Evolutionary conservation across 2,113 vertebrate species (phyloP).

Genomic region (Carassius gibelio): DNA sequence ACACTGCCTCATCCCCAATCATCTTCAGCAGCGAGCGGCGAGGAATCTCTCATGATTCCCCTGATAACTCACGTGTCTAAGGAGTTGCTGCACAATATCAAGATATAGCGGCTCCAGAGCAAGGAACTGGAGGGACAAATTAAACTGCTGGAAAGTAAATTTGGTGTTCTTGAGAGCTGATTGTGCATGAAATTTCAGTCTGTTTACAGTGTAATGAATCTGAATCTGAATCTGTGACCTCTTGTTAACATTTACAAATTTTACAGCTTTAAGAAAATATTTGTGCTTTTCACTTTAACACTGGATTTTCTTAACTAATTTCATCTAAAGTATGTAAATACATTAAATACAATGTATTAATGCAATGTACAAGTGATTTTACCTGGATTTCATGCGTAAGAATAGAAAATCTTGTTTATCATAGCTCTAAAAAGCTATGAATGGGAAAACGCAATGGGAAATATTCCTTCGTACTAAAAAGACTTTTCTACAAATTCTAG

Average conservation of each 20-base stretch:
- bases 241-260: constrained; percentile 35
- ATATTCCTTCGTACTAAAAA: constrained; percentile 57
- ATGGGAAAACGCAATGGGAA: constrained; percentile 66
- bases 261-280: constrained; percentile 38
- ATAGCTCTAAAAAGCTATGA: constrained; percentile 63
- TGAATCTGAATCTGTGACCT: not conserved
- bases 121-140: not conserved
- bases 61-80: not conserved
- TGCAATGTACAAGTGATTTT: constrained; percentile 39
- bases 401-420: constrained; percentile 61
- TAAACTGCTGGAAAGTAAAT: not conserved
- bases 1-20: constrained; percentile 4
- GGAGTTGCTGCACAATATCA: not conserved
- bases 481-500: constrained; percentile 67
- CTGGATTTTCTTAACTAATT: not conserved
- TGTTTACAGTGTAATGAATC: not conserved
- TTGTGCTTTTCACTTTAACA: constrained; percentile 40
- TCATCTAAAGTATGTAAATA: constrained; percentile 7
- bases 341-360: constrained; percentile 29
- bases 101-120: not conserved
- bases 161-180: not conserved
- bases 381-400: constrained; percentile 69
- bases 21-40: constrained; percentile 7
- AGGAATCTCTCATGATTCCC: not conserved
- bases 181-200: not conserved